A percentile compares a stretch with the other conserved stretches of the same genome.
Evolutionary conservation across 2,888 invertebrate species (phyloP).

Genomic region (Microdon myrmicae): DNA sequence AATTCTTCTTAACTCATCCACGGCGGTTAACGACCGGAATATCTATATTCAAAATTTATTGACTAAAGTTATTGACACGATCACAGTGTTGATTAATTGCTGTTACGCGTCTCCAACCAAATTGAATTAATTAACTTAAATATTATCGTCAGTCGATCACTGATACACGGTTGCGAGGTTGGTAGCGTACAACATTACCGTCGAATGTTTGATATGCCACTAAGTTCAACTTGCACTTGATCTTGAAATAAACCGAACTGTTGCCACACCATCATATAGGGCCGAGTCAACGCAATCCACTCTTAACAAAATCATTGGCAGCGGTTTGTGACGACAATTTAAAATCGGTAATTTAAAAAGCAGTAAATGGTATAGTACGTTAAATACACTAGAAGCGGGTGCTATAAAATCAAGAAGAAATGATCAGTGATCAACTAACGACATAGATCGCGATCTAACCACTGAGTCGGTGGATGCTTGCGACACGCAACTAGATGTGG

Average conservation of each 20-base stretch:
- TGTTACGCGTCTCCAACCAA: background rate
- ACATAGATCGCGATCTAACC: too few species aligned
- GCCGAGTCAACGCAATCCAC: constrained; percentile 35
- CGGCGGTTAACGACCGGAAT: constrained; percentile 19
- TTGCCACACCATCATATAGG: constrained; percentile 28
- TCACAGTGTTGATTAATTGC: constrained; percentile 21
- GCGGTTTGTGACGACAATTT: constrained; percentile 1
- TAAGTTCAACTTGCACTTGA: constrained; percentile 42
- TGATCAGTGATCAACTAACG: too few species aligned
- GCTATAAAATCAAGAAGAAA: too few species aligned
- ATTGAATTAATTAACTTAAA: constrained; percentile 18
- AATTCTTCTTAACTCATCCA: constrained; percentile 2
- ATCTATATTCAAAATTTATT: constrained; percentile 17
- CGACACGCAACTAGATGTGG: too few species aligned
- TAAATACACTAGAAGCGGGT: too few species aligned
- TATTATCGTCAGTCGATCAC: background rate
- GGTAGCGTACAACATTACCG: constrained; percentile 33
- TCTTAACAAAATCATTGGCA: constrained; percentile 7
- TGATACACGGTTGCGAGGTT: background rate
- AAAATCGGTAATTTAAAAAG: too few species aligned
- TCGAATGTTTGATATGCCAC: constrained; percentile 43
- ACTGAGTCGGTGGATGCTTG: too few species aligned
- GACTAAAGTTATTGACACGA: constrained; percentile 11
- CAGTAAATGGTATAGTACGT: too few species aligned
- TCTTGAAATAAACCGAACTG: constrained; percentile 42